phyloP scores from a whole-genome alignment of 2,113 vertebrate genomes.

The Corvus hawaiiensis region DNA sequence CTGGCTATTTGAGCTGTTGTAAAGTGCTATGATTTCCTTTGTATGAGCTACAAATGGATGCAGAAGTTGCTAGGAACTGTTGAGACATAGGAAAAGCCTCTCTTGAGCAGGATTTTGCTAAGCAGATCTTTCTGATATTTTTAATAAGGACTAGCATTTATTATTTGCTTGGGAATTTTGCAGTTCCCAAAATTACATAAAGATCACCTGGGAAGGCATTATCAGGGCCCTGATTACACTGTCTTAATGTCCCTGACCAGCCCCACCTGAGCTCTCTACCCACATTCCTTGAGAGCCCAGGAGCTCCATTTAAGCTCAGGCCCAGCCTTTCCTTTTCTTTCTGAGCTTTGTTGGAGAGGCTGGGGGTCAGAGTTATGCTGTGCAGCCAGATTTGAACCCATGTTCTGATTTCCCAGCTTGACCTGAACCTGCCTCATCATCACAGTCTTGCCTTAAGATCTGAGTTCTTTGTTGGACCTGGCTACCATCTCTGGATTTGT shows the following conservation, averaged over 20 bases:
- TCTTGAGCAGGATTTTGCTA: background rate
- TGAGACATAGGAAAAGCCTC: background rate
- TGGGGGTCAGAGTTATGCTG: rapidly evolving
- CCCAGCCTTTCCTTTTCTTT: rapidly evolving
- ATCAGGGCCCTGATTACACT: background rate
- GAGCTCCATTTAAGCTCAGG: background rate
- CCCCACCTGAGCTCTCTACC: background rate
- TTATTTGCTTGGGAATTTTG: background rate
- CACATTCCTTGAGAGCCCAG: background rate
- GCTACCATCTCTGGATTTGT: background rate
- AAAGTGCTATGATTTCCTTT: background rate
- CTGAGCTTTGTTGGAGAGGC: background rate
- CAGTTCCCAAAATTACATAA: background rate
- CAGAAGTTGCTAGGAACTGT: background rate
- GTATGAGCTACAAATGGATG: background rate
- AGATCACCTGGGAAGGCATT: background rate
- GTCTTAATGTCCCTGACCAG: background rate
- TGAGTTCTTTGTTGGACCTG: background rate
- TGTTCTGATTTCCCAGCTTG: background rate
- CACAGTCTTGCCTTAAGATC: background rate
- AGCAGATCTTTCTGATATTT: background rate
- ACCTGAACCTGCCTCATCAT: background rate
- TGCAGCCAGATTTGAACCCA: rapidly evolving
- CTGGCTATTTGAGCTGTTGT: background rate
- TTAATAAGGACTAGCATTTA: background rate